A percentile compares a stretch with the other conserved stretches of the same genome.
phyloP scores from a whole-genome alignment of 2,888 invertebrate genomes.

The Dynastes hyllus region DNA sequence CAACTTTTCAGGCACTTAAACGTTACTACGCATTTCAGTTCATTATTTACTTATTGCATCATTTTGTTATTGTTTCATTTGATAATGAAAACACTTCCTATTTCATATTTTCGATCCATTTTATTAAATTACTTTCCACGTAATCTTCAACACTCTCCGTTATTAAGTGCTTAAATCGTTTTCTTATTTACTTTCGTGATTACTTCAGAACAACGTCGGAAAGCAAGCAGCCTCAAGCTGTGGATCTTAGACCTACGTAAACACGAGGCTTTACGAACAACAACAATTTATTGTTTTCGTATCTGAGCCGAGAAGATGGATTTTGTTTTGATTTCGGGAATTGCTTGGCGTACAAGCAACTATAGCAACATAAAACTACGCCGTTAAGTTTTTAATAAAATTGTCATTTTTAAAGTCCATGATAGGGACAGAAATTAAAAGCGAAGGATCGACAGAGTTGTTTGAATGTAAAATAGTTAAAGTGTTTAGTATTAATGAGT shows the following conservation, averaged over 20 bases:
- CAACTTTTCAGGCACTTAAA: too few species aligned
- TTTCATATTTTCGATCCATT: neutral
- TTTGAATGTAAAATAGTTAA: too few species aligned
- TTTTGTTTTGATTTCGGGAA: conserved; percentile 12
- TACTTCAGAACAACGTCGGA: conserved; percentile 25
- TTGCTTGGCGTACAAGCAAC: neutral
- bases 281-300: conserved; percentile 27
- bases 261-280: conserved; percentile 30
- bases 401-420: too few species aligned
- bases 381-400: too few species aligned
- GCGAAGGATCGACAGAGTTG: too few species aligned
- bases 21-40: too few species aligned
- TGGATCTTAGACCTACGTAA: conserved; percentile 44
- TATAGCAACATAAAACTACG: too few species aligned
- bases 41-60: too few species aligned
- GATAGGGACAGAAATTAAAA: too few species aligned
- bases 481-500: too few species aligned
- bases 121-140: neutral
- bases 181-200: conserved; percentile 29
- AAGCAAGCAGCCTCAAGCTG: conserved; percentile 37
- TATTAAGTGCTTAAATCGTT: conserved; percentile 21
- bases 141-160: neutral
- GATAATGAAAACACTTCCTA: neutral
- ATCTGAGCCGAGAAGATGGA: neutral
- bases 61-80: neutral